phyloP scores from a whole-genome alignment of 2,888 invertebrate species.

The Neoscelio sp. region DNA sequence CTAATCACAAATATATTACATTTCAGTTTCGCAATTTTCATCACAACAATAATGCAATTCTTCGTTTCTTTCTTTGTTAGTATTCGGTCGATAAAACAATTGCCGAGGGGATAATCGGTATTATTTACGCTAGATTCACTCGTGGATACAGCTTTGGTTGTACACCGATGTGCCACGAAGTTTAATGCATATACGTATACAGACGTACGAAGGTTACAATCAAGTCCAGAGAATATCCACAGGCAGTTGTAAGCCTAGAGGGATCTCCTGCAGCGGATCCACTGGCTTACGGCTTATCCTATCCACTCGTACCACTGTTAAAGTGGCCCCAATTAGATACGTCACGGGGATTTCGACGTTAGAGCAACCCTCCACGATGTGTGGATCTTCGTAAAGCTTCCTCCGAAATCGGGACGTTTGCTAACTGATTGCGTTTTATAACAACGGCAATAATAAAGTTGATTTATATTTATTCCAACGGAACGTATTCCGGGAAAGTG shows the following conservation, averaged over 20 bases:
- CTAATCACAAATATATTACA: not conserved
- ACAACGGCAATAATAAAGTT: conserved; percentile 5
- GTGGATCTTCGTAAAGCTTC: conserved; percentile 37
- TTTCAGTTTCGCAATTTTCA: not conserved
- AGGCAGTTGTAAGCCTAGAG: conserved; percentile 80
- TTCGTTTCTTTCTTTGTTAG: conserved; percentile 29
- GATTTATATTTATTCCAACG: not conserved
- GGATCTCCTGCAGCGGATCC: conserved; percentile 78
- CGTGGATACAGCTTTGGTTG: conserved; percentile 72
- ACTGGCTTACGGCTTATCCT: conserved; percentile 79
- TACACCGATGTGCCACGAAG: conserved; percentile 30
- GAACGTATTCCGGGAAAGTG: no score
- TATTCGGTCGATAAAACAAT: conserved; percentile 82
- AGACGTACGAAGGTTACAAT: conserved; percentile 59
- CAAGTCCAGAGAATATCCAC: conserved; percentile 71
- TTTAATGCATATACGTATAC: conserved; percentile 52
- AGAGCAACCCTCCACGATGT: conserved; percentile 68
- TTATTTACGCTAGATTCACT: conserved; percentile 82
- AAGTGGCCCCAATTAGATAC: conserved; percentile 83
- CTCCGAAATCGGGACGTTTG: conserved; percentile 25
- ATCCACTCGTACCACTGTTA: conserved; percentile 76
- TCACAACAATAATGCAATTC: conserved; percentile 7
- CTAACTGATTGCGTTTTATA: not conserved
- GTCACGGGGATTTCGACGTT: conserved; percentile 82
- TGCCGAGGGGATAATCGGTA: conserved; percentile 82